Evolutionary conservation across 1,140 invertebrate species (phyloP), one percentile per base, ranked within the genome.

Genomic region (Pogonomyrmex barbatus): DNA sequence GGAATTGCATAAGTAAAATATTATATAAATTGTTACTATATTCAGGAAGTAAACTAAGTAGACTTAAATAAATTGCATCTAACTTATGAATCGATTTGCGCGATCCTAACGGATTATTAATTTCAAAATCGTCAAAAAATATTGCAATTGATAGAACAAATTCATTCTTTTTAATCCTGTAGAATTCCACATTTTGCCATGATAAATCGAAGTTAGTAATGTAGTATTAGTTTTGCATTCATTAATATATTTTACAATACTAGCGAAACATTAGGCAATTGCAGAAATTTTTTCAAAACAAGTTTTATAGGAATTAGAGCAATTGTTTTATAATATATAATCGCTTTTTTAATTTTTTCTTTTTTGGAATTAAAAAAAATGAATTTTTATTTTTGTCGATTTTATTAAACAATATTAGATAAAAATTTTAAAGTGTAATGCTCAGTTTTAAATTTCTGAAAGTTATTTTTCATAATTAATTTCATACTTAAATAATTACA

Each of bases 11-110:
- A 56, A 73, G 33, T 24, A 73, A 10, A 33, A 70, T 73, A 56
- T 73, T 56, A 39, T 73, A 14, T 9, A 56, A 9, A 39, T 10
- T 73, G 3, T 52, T 73, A n/a, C 6, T 4, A 24, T 73, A 73
- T 73, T 73, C 14, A 42, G 52, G 52, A n/a, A 17, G 52, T 56
- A 73, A 10, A 42, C 50, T 17, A 24, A 73, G 5, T 42, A 73
- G 4, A 73, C 47, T 71, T 71, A 71, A 52, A 73, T 73, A 73
- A 56, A 42, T 9, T 17, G 70, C 70, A 56, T 36, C 52, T 56
- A 73, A 56, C 12, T 73, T 73, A 42, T 56, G 70, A 39, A 73
- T 56, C 12, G 50, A 54, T 56, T 56, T 54, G 36, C 9, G 50
- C 2, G 70, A 73, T 24, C 52, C 52, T 39, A 73, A 17, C 14